Percentiles rank a stretch among this genome's conserved stretches.
Evolutionary conservation across 2,888 invertebrate species (phyloP).

Genomic region (Rutpela maculata): DNA sequence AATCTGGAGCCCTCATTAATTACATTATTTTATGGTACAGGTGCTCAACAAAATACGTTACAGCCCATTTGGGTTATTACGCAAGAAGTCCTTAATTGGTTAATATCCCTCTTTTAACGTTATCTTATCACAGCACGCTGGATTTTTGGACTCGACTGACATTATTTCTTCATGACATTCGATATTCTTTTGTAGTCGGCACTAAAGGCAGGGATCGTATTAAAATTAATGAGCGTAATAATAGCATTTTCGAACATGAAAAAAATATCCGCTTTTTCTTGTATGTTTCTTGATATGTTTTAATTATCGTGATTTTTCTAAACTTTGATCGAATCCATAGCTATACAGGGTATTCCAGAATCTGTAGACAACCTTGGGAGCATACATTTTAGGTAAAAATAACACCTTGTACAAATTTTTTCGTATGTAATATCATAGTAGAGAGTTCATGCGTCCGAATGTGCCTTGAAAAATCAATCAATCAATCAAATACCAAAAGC

Average conservation of each 20-base stretch:
- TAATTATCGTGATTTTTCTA: too few relatives aligned
- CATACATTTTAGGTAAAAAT: too few relatives aligned
- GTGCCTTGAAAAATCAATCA: too few relatives aligned
- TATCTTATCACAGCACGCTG: background rate
- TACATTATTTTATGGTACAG: slow-evolving; percentile 19
- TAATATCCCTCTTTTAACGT: background rate
- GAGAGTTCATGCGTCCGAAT: too few relatives aligned
- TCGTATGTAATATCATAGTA: too few relatives aligned
- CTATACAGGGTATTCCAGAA: too few relatives aligned
- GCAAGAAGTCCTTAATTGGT: slow-evolving; percentile 4
- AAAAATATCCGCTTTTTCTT: too few relatives aligned
- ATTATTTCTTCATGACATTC: background rate
- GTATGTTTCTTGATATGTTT: too few relatives aligned
- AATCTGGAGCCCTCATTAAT: slow-evolving; percentile 9
- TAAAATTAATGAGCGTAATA: background rate
- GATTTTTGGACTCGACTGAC: background rate
- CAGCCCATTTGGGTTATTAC: slow-evolving; percentile 5
- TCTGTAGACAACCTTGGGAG: too few relatives aligned
- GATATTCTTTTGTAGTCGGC: background rate
- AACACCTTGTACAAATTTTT: too few relatives aligned
- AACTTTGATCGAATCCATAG: too few relatives aligned
- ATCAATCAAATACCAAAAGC: too few relatives aligned
- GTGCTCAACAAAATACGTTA: slow-evolving; percentile 13
- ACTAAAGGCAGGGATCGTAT: background rate
- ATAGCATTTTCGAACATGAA: background rate